phyloP scores from a whole-genome alignment of 2,888 invertebrate species.

The Brachynemurus nebulosus region DNA sequence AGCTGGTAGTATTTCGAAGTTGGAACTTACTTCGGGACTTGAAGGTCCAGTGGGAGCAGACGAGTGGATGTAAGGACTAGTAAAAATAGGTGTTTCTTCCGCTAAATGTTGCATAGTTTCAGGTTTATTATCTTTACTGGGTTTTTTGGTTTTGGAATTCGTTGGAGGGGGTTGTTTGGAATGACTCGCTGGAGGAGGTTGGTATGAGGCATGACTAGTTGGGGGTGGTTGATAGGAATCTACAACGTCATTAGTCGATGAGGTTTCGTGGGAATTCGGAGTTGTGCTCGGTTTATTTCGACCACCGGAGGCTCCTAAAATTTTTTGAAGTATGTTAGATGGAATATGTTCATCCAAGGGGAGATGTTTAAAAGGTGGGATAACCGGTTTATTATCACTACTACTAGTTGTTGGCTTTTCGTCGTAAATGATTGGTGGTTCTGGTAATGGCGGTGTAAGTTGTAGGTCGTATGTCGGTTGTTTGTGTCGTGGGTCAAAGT shows the following conservation, averaged over 20 bases:
- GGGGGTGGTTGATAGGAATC: neutral
- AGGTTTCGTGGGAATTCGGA: too few species aligned
- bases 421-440: neutral
- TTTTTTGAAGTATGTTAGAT: neutral
- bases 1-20: neutral
- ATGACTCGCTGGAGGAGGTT: neutral
- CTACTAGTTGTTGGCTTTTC: neutral
- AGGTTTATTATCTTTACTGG: neutral
- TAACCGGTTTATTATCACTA: neutral
- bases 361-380: constrained; percentile 1
- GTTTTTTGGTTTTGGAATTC: neutral
- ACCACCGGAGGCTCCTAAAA: neutral
- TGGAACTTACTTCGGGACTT: neutral
- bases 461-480: too few species aligned
- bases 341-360: neutral
- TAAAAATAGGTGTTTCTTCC: neutral
- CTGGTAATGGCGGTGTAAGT: neutral
- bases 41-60: neutral
- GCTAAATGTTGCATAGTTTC: neutral
- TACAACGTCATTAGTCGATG: too few species aligned
- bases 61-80: neutral
- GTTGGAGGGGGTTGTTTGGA: too few species aligned
- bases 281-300: neutral
- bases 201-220: neutral
- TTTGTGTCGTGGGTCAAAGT: neutral